Evolutionary conservation across 2,113 vertebrate genomes (phyloP).

Genomic region (Spea multiplicata): DNA sequence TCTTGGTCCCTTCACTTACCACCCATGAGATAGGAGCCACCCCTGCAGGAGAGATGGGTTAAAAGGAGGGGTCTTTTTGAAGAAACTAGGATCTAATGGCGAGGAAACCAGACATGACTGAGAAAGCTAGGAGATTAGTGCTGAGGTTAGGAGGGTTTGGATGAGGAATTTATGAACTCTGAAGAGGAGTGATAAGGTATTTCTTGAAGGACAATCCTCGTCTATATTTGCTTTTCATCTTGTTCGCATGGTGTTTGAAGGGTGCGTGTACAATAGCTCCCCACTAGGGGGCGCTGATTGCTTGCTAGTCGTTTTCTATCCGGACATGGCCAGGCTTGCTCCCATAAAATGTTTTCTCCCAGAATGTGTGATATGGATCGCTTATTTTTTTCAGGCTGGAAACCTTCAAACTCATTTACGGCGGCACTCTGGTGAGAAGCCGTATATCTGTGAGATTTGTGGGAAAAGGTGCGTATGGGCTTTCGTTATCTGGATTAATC

Average conservation of each 20-base stretch:
- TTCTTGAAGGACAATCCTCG: too few relatives aligned
- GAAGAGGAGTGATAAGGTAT: too few relatives aligned
- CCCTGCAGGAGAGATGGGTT: too few relatives aligned
- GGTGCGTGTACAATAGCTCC: neutral
- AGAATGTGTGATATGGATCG: neutral
- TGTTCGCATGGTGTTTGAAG: neutral
- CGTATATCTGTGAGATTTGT: slow-evolving; percentile 96
- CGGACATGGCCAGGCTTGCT: neutral
- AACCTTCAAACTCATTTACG: slow-evolving; percentile 95
- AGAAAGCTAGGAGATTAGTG: too few relatives aligned
- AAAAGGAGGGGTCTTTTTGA: too few relatives aligned
- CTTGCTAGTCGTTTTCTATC: slow-evolving; percentile 22
- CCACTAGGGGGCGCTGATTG: neutral
- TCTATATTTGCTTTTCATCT: too few relatives aligned
- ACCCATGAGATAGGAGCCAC: too few relatives aligned
- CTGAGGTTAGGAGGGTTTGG: too few relatives aligned
- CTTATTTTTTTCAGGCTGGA: slow-evolving; percentile 74
- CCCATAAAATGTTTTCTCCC: neutral
- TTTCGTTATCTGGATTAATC: neutral
- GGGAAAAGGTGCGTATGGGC: slow-evolving; percentile 82
- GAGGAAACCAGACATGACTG: too few relatives aligned
- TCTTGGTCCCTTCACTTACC: too few relatives aligned
- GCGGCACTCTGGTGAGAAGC: slow-evolving; percentile 93
- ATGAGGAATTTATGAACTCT: too few relatives aligned
- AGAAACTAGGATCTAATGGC: too few relatives aligned